Evolutionary conservation across 2,113 vertebrate genomes (phyloP), one percentile per base, ranked within the genome.

Genomic region (Mobula hypostoma): DNA sequence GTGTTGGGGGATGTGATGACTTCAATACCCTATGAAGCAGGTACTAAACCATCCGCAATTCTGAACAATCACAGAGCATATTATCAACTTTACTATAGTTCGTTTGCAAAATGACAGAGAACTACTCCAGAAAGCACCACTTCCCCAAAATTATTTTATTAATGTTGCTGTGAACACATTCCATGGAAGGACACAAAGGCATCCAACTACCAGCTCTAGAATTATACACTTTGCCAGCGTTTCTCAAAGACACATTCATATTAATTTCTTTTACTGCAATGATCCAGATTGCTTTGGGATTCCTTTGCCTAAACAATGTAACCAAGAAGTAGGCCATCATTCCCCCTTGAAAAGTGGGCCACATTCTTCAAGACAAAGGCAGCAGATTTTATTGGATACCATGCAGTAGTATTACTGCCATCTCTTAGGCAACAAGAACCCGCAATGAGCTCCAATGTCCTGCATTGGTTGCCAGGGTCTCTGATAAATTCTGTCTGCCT

Each of bases 361-460:
- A 87, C 9, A n/a, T 87, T 87, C 58, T 27, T 85, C 29, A 12
- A 88, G 85, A 88, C 58, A 88, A 17, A 88, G 58, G 85, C 85
- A 7, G 27, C 12, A 88, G 27, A 29, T 66, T 66, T 66, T 88
- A 58, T 88, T 88, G 85, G 29, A 63, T 66, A 88, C 63, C 27
- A 12, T 63, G 58, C 58, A 61, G 29, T n/a, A 63, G 58, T 63
- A 63, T 88, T 88, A 88, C 29, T 32, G 27, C 58, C 14, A 63
- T 66, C 85, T 88, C 85, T 88, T 58, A n/a, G 85, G 85, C 85
- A 88, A 88, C 85, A 66, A 63, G 85, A 24, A 3, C 27, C 77
- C 29, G 63, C 29, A 63, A 88, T 7, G 58, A 88, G 58, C n/a
- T 88, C 85, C 58, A 63, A 29, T 66, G 29, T 63, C 27, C 58